Evolutionary conservation across 2,113 vertebrate genomes (phyloP), one percentile per base, ranked within the genome.

Genomic region (cat (Felis catus)): DNA sequence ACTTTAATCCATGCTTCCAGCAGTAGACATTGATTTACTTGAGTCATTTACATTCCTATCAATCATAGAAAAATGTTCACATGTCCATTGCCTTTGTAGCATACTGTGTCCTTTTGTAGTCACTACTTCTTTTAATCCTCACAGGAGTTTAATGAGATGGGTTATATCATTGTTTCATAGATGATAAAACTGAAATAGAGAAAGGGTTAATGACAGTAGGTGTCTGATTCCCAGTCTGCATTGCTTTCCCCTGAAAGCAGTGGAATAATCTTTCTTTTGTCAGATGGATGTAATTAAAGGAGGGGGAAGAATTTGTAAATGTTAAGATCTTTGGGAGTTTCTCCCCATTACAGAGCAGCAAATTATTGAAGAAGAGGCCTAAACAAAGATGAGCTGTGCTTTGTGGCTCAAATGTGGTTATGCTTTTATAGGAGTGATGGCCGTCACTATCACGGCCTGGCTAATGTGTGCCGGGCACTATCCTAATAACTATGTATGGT

Each of bases 181-280:
- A 78, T 85, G 29, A 89, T 95, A 88, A 96, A 76, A 58, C 39
- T 91, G 58, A 97, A 89, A 33, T 89, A 68, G 73, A 86, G 61
- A 89, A 65, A 65, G 15, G 79, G 15, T 89, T 95, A 58, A 73
- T 66, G 39, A 36, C 39, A 70, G 0, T 70, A 39, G 83, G 10
- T 76, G 84, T 84, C 76, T 80, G 93, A 88, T 83, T 92, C 78
- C 61, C 66, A 51, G 14, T 83, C 51, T 41, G 7, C 6, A 33
- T 48, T 79, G 11, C 33, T 96, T 86, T 86, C 33, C 39, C 29
- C 58, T 63, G 29, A 55, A 61, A 61, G 21, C 58, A 23, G 9
- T 25, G 58, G 58, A 25, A 61, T 61, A 61, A 82, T 95, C 25
- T 31, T 79, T 89, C 27, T 83, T 91, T 92, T 25, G 74, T 85